phyloP scores from a whole-genome alignment of 2,888 invertebrate species.

The Eupithecia exiguata region DNA sequence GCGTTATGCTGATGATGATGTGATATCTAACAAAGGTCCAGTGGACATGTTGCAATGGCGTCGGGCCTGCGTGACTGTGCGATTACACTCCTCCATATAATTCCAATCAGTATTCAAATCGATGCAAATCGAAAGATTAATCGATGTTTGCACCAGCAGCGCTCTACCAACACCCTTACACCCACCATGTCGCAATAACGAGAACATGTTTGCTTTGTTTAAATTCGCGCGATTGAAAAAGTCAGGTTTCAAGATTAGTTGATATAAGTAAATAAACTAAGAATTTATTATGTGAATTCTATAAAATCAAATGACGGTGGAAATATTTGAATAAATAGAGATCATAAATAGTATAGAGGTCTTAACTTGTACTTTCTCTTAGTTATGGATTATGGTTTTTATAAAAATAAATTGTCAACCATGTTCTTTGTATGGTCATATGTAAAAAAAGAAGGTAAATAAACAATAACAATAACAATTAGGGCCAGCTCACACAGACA shows the following conservation, averaged over 20 bases:
- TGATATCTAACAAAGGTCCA: not conserved
- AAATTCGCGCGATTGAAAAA: not conserved
- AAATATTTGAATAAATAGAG: too few relatives aligned
- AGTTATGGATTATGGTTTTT: too few relatives aligned
- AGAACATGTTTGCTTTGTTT: constrained; percentile 48
- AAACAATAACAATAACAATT: not conserved
- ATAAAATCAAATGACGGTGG: too few relatives aligned
- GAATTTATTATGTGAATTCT: too few relatives aligned
- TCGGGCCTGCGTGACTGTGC: constrained; percentile 56
- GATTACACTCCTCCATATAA: constrained; percentile 65
- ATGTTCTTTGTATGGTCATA: too few relatives aligned
- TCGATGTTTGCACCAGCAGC: constrained; percentile 61
- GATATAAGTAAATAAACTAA: too few relatives aligned
- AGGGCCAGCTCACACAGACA: too few relatives aligned
- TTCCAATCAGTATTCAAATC: constrained; percentile 78
- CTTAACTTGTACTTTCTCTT: too few relatives aligned
- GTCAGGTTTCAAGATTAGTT: not conserved
- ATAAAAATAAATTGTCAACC: too few relatives aligned
- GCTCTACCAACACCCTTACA: constrained; percentile 47
- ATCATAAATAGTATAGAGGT: too few relatives aligned
- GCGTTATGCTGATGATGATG: not conserved
- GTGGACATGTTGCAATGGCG: constrained; percentile 54
- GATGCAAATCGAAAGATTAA: constrained; percentile 78
- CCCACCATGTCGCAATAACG: constrained; percentile 53
- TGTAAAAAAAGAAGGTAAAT: not conserved